A percentile compares a stretch with the other conserved stretches of the same genome.
phyloP scores from a whole-genome alignment of 2,888 invertebrate genomes.

The Cryptops parisi region DNA sequence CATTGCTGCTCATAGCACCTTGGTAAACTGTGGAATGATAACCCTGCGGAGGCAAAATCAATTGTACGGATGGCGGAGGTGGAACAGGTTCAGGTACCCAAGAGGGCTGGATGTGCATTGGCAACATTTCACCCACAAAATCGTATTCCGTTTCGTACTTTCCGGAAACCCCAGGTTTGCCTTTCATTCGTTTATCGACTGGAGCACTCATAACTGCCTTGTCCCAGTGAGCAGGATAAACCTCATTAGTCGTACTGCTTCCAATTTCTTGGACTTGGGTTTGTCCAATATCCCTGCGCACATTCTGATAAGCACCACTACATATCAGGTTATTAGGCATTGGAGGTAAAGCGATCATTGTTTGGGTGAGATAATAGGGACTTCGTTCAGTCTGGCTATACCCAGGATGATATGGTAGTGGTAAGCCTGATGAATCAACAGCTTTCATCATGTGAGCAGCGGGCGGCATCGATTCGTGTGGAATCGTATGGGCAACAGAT shows the following conservation, averaged over 20 bases:
- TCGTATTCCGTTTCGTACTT: constrained; percentile 4
- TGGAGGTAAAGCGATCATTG: neutral
- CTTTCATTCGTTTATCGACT: neutral
- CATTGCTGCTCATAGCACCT: neutral
- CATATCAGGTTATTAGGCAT: no score
- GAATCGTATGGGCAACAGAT: no score
- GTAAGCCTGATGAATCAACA: no score
- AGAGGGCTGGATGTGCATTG: neutral
- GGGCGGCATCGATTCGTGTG: no score
- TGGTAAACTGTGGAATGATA: neutral
- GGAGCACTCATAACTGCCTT: neutral
- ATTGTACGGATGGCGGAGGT: neutral
- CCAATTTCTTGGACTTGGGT: constrained; percentile 14
- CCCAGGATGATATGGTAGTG: neutral
- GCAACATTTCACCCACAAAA: constrained; percentile 3
- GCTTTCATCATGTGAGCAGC: no score
- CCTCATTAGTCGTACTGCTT: constrained; percentile 5
- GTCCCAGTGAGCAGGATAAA: no score
- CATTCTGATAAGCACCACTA: no score
- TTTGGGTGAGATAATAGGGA: neutral
- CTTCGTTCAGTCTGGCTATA: neutral
- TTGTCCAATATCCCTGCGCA: neutral
- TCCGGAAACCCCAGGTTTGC: neutral
- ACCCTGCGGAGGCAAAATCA: constrained; percentile 1
- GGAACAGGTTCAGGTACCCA: constrained; percentile 11